phyloP scores from a whole-genome alignment of 2,888 invertebrate species.

The Hecatera dysodea region DNA sequence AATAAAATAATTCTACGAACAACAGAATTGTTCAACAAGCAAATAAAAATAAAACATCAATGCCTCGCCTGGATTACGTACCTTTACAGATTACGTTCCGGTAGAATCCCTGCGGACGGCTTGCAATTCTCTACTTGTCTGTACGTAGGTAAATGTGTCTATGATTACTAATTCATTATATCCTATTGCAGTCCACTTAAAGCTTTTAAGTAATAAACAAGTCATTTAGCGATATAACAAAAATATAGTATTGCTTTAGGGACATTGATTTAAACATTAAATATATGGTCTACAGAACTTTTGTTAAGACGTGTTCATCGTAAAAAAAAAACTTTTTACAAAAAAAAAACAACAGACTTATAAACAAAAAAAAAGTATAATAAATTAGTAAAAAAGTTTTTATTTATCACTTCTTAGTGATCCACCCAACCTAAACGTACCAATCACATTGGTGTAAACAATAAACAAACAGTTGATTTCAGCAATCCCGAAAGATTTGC shows the following conservation, averaged over 20 bases:
- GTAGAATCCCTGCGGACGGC: constrained; percentile 38
- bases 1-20: neutral
- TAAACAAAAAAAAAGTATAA: too few species aligned
- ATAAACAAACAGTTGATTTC: too few species aligned
- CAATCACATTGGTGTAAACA: too few species aligned
- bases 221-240: neutral
- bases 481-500: too few species aligned
- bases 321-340: too few species aligned
- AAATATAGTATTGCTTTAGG: neutral
- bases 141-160: constrained; percentile 31
- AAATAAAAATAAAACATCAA: constrained; percentile 9
- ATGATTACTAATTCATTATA: constrained; percentile 51
- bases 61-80: constrained; percentile 20
- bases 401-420: too few species aligned
- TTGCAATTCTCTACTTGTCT: constrained; percentile 28
- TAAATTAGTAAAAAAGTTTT: too few species aligned
- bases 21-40: neutral
- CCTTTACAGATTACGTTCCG: constrained; percentile 33
- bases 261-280: neutral
- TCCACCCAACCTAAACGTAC: too few species aligned
- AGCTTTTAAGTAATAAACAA: constrained; percentile 18
- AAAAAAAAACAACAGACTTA: too few species aligned
- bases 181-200: constrained; percentile 25
- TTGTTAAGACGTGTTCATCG: too few species aligned
- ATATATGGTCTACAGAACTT: too few species aligned